Evolutionary conservation across 2,888 invertebrate species (phyloP), one percentile per base, ranked within the genome.

Genomic region (Copidosoma aretas): DNA sequence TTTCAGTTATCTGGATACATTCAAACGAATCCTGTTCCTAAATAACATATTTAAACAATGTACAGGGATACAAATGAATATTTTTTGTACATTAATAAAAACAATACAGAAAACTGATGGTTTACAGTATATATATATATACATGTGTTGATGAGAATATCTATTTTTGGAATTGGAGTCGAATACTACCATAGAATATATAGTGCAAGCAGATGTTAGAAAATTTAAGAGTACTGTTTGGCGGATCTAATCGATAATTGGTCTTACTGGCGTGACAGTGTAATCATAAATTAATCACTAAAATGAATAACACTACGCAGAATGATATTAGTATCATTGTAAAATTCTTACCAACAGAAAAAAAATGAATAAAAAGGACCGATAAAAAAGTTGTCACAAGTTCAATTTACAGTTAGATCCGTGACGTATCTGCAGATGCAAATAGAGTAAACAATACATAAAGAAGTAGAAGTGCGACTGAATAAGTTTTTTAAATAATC

Each of bases 81-180:
- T 70, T 61, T 70, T 70, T 67, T 70, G 61, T 64, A 70, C 53
- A 25, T 64, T 51, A 49, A 64, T 57, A 52, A 59, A 65, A 43
- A 54, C 64, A 64, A 59, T 58, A 64, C 24, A 22, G 32, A 61
- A 67, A 64, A 57, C 58, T 49, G 14, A 63, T 66, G 59, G 51
- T 46, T 63, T 56, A 70, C 54, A 66, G 58, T 62, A 52, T 15
- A 67, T 2, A 66, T 66, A 3, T 58, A 53, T 62, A 52, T 15
- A 67, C 2, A 66, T 66, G 8, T 58, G 60, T 67, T 64, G 46
- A 62, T 54, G 57, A 62, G 49, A 24, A 59, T 53, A 60, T 61
- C 58, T 70, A 70, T 70, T 70, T 70, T 70, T 70, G 49, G 58
- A 70, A 64, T 67, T 67, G 39, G 43, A 64, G 22, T 41, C 24